Percentiles rank a stretch among this genome's conserved stretches.
These are phyloP conservation scores for Tyrannus savana DNA, from an alignment of 2,113 vertebrate genomes.

Conservation along the genomic window DNA sequence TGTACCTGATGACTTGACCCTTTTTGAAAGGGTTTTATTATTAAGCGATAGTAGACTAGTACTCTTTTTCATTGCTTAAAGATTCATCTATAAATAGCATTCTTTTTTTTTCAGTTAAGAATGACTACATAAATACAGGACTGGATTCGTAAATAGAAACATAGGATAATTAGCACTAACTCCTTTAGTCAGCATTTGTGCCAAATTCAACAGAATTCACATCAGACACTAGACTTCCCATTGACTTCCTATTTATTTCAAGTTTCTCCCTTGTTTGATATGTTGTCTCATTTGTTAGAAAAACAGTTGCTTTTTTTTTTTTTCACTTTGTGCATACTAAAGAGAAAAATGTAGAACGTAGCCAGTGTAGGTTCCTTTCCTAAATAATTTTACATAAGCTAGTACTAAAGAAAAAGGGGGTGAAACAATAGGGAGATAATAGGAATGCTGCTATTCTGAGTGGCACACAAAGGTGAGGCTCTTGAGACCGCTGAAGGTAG, in stretches of 20 bases:
- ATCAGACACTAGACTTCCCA: not conserved
- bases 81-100: not conserved
- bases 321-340: rapidly evolving
- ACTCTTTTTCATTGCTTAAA: not conserved
- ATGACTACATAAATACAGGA: not conserved
- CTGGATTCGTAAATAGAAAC: not conserved
- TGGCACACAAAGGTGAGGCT: not conserved
- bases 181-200: not conserved
- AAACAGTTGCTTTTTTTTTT: not conserved
- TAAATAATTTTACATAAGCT: not conserved
- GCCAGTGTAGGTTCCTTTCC: not conserved
- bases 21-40: not conserved
- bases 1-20: not conserved
- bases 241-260: not conserved
- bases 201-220: not conserved
- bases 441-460: not conserved
- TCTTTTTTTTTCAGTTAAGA: not conserved
- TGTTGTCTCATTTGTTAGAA: not conserved
- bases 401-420: not conserved
- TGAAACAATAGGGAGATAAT: not conserved
- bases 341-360: not conserved
- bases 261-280: not conserved
- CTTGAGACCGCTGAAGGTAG: not conserved
- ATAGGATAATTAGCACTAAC: not conserved
- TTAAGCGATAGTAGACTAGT: not conserved